Percentiles rank a stretch among this genome's conserved stretches.
Evolutionary conservation across 92 coral and sea anemone genomes (phyloP).

Genomic region (Heliopora coerulea): DNA sequence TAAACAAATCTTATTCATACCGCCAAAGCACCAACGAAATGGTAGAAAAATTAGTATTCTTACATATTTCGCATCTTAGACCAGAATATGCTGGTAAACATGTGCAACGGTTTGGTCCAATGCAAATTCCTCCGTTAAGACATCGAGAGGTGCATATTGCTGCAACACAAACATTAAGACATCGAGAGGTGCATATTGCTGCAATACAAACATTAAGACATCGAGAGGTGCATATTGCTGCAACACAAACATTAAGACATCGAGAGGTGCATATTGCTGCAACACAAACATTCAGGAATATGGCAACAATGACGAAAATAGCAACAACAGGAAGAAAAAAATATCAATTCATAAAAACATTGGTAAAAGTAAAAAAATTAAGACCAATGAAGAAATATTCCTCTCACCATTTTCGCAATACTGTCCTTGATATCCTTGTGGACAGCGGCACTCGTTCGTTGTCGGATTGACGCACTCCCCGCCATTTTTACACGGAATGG

Average conservation of each 20-base stretch:
- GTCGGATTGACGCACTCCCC: slow-evolving; percentile 72
- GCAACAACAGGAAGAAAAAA: background rate
- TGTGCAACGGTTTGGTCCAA: slow-evolving; percentile 70
- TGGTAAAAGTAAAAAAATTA: background rate
- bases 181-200: slow-evolving; percentile 76
- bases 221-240: slow-evolving; percentile 74
- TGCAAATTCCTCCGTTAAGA: slow-evolving; percentile 75
- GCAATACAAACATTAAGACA: slow-evolving; percentile 66
- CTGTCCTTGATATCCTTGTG: slow-evolving; percentile 70
- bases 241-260: slow-evolving; percentile 65
- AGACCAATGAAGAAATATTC: background rate
- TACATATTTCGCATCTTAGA: slow-evolving; percentile 79
- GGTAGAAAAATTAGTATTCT: background rate
- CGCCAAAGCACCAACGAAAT: too few relatives aligned
- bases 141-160: slow-evolving; percentile 77
- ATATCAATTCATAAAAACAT: too few relatives aligned
- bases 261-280: slow-evolving; percentile 72
- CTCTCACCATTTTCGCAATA: slow-evolving; percentile 79
- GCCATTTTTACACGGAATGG: slow-evolving; percentile 73
- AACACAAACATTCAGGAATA: background rate
- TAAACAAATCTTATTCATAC: background rate
- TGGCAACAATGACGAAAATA: background rate
- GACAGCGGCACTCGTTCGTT: slow-evolving; percentile 80
- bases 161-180: slow-evolving; percentile 66
- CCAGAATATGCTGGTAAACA: slow-evolving; percentile 78